Evolutionary conservation across 2,113 vertebrate species (phyloP), one percentile per base, ranked within the genome.

Genomic region (Theristicus caerulescens): DNA sequence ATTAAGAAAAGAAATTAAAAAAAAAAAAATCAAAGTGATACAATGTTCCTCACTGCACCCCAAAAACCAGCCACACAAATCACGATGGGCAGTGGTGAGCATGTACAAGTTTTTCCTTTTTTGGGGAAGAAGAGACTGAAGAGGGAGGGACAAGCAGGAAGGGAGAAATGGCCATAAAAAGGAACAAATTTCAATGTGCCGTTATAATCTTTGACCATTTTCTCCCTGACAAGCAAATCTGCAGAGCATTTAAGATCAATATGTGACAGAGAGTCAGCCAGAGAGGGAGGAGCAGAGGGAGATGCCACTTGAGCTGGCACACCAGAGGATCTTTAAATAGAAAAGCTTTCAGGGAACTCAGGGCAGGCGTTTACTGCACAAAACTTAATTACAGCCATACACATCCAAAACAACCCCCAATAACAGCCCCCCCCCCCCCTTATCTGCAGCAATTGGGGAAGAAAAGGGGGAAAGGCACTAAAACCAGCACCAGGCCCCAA

Each of bases 281-380:
- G 82, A 83, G 58, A 85, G 61, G 77, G 80, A 83, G 93, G 91
- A 90, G 94, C 92, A 86, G 95, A 95, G 69, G 73, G 93, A 96
- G 88, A 95, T 96, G 96, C 97, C 97, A 95, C 94, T 97, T 94
- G 71, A 95, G 96, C 92, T 86, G 94, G 90, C 95, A 95, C 10
- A 62, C 92, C 89, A 78, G 79, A 78, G 62, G 66, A 79, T 92
- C 96, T 97, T 97, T 93, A 94, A 96, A 97, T 90, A 97, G 97
- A 96, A 98, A 62, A 93, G 40, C 54, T 80, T 94, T 83, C 86
- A 93, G 80, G 61, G 93, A 95, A 79, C 80, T 90, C n/a, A 2
- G 76, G 77, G 78, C 61, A 87, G 80, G 57, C 24, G 1, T 66
- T 92, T 86, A 74, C 21, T 55, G 83, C 93, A 94, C 73, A 72